A percentile compares a stretch with the other conserved stretches of the same genome.
Evolutionary conservation across 2,797 vertebrate genomes (phyloP).

Genomic region (Austrolebias charrua): DNA sequence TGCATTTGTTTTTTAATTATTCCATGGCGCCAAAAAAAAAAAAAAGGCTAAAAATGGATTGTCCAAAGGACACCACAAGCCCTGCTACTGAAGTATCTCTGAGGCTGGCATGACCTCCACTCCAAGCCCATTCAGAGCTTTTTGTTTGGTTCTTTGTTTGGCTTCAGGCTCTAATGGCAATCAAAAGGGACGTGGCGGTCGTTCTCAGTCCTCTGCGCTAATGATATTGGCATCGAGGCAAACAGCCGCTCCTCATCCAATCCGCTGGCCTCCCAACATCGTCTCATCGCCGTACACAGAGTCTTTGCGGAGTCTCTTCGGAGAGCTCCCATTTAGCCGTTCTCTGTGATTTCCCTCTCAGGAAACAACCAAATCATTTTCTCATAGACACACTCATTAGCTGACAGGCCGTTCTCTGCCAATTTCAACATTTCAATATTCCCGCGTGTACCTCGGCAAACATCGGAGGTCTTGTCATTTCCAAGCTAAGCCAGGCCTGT

Average conservation of each 20-base stretch:
- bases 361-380: slow-evolving; percentile 83
- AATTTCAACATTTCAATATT: slow-evolving; percentile 81
- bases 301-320: slow-evolving; percentile 65
- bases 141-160: slow-evolving; percentile 71
- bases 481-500: slow-evolving; percentile 68
- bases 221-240: slow-evolving; percentile 75
- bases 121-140: slow-evolving; percentile 66
- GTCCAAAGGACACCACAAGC: slow-evolving; percentile 56
- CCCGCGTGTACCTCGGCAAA: slow-evolving; percentile 79
- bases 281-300: slow-evolving; percentile 44
- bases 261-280: slow-evolving; percentile 62
- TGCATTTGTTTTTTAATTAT: slow-evolving; percentile 52
- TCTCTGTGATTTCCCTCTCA: slow-evolving; percentile 83
- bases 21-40: slow-evolving; percentile 50
- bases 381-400: slow-evolving; percentile 82
- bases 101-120: slow-evolving; percentile 71
- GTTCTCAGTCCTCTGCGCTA: slow-evolving; percentile 71
- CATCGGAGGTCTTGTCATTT: slow-evolving; percentile 77
- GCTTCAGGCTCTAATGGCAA: slow-evolving; percentile 69
- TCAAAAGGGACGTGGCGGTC: slow-evolving; percentile 69
- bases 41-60: slow-evolving; percentile 47
- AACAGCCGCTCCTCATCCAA: slow-evolving; percentile 66
- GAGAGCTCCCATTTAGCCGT: slow-evolving; percentile 81
- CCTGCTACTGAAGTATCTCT: slow-evolving; percentile 47
- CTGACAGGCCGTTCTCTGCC: slow-evolving; percentile 77